Conservation (phyloP, 1,140 invertebrate genomes). For the Papilio aristodemus region DNA sequence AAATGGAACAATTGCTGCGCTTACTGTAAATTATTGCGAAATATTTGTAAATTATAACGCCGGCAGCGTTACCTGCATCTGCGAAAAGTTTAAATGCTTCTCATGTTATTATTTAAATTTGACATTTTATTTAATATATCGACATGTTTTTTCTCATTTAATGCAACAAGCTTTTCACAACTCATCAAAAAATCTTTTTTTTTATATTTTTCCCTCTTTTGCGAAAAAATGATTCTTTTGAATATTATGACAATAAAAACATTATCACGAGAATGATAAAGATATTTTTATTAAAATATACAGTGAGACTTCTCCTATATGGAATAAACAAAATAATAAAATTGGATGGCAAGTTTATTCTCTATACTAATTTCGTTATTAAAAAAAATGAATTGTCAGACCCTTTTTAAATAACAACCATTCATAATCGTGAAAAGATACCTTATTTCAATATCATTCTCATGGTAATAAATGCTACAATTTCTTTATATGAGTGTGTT, state of each 20-base stretch:
- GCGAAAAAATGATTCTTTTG: neutral
- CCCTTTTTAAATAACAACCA: neutral
- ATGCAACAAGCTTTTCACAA: too few relatives aligned
- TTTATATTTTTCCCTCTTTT: neutral
- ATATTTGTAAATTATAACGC: neutral
- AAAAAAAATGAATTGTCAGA: too few relatives aligned
- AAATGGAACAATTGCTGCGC: conserved; percentile 15
- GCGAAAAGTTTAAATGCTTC: neutral
- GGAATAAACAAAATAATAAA: too few relatives aligned
- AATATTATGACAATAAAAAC: neutral
- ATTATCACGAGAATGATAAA: neutral
- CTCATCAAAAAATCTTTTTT: too few relatives aligned
- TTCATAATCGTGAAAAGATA: neutral
- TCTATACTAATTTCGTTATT: too few relatives aligned
- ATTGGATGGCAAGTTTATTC: too few relatives aligned
- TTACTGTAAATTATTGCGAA: neutral
- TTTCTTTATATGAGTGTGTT: too few relatives aligned
- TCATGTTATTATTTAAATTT: neutral
- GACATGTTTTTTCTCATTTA: too few relatives aligned
- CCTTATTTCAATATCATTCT: neutral
- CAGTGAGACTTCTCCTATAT: too few relatives aligned
- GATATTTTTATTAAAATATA: too few relatives aligned
- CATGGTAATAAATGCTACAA: neutral
- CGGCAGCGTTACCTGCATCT: neutral
- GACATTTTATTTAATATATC: too few relatives aligned